phyloP scores from a whole-genome alignment of 30 jellyfish, hydroid and myxozoan genomes.

The Aurelia aurita complex sp. Pacific region DNA sequence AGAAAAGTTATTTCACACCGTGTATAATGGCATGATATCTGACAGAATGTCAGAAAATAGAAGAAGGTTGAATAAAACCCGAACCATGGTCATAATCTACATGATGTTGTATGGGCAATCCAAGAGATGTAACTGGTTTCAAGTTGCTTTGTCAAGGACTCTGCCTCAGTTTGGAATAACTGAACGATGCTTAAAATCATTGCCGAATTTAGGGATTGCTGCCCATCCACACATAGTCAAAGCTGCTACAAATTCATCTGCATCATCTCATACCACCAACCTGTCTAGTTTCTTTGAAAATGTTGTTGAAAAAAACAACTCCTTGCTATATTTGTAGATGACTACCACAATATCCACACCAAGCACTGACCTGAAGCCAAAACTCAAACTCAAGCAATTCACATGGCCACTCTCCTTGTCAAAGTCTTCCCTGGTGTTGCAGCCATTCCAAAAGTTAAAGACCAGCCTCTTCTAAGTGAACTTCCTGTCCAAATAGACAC shows the following conservation, averaged over 20 bases:
- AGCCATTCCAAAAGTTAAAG: too few species aligned
- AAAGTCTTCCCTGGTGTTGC: constrained; percentile 2
- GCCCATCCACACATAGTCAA: too few species aligned
- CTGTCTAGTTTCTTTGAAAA: not conserved
- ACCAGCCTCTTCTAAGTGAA: too few species aligned
- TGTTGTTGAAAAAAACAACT: constrained; percentile 9
- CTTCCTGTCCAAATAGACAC: too few species aligned
- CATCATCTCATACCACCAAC: too few species aligned
- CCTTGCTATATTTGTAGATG: constrained; percentile 35
- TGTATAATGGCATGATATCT: too few species aligned
- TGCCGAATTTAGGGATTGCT: too few species aligned
- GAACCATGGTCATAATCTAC: constrained; percentile 10
- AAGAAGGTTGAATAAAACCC: not conserved
- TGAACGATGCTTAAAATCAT: too few species aligned
- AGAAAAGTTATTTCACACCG: too few species aligned
- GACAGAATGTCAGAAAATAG: too few species aligned
- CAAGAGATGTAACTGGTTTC: constrained; percentile 25
- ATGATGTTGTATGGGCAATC: constrained; percentile 22
- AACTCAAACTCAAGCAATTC: constrained; percentile 32
- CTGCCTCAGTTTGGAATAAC: not conserved
- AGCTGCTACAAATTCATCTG: too few species aligned
- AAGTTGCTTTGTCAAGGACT: not conserved
- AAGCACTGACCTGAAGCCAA: constrained; percentile 32
- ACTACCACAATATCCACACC: constrained; percentile 50
- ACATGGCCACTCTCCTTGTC: constrained; percentile 40